A percentile compares a stretch with the other conserved stretches of the same genome.
These are phyloP conservation scores for Platycnemis pennipes DNA, from an alignment of 2,888 invertebrate species.

Conservation along the genomic window DNA sequence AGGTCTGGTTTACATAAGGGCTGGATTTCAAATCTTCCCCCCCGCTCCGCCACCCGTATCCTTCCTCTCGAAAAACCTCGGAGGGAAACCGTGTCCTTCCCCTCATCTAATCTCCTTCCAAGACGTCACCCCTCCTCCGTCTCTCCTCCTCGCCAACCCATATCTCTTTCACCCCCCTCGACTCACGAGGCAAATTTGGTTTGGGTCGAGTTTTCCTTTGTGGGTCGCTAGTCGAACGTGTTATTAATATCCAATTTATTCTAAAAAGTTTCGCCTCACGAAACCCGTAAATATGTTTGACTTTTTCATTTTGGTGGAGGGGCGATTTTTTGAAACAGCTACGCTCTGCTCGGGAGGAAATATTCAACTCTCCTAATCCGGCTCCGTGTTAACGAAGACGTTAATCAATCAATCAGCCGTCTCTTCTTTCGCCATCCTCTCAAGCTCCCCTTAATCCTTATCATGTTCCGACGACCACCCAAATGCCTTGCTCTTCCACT, in stretches of 20 bases:
- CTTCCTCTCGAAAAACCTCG: neutral
- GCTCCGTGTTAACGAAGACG: neutral
- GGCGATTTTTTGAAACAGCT: no score
- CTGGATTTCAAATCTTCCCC: neutral
- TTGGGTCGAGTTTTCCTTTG: neutral
- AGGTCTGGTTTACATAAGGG: conserved; percentile 35
- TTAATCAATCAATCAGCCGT: neutral
- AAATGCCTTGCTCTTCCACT: neutral
- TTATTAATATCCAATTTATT: neutral
- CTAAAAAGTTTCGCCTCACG: neutral
- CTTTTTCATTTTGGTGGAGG: neutral
- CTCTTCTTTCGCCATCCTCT: neutral
- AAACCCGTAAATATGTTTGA: neutral
- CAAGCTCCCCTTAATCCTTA: neutral
- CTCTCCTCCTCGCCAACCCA: neutral
- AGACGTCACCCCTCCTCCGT: neutral
- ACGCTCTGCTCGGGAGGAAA: neutral
- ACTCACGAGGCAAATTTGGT: neutral
- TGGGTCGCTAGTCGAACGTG: neutral
- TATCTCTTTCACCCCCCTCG: neutral
- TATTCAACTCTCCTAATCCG: neutral
- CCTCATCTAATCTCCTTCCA: neutral
- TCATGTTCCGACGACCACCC: no score
- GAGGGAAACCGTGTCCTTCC: neutral
- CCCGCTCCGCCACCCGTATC: neutral